phyloP scores from a whole-genome alignment of 1,140 invertebrate species.

The Globodera ellingtonae region DNA sequence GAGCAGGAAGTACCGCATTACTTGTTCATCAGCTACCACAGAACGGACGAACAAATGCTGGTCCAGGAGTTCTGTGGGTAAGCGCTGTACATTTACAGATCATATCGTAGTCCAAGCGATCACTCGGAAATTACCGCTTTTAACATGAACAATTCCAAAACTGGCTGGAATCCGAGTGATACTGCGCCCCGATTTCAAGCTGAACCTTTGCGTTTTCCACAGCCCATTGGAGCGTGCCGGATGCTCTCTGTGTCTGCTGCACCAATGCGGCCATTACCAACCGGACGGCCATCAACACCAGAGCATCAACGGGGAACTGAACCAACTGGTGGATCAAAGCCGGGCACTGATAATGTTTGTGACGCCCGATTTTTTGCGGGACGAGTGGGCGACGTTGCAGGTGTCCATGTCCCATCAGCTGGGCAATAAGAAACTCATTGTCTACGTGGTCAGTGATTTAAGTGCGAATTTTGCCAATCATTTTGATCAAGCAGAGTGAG shows the following conservation, averaged over 20 bases:
- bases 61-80: conserved; percentile 47
- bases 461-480: conserved; percentile 33
- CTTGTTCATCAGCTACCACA: conserved; percentile 56
- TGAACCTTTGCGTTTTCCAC: background rate
- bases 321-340: conserved; percentile 44
- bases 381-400: conserved; percentile 58
- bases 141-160: too few relatives aligned
- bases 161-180: too few relatives aligned
- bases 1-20: conserved; percentile 40
- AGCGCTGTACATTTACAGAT: background rate
- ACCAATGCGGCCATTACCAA: conserved; percentile 43
- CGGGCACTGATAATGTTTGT: conserved; percentile 53
- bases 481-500: conserved; percentile 36
- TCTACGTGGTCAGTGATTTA: conserved; percentile 1
- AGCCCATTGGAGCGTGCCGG: conserved; percentile 51
- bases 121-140: too few relatives aligned
- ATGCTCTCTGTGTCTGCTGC: conserved; percentile 50
- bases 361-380: conserved; percentile 54
- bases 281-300: conserved; percentile 41
- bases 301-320: conserved; percentile 52
- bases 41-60: conserved; percentile 54
- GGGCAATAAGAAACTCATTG: conserved; percentile 6
- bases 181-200: too few relatives aligned
- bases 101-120: background rate
- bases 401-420: conserved; percentile 56